These are phyloP conservation scores for Drosophila cracens DNA, from an alignment of 2,888 invertebrate genomes.

Conservation along the genomic window DNA sequence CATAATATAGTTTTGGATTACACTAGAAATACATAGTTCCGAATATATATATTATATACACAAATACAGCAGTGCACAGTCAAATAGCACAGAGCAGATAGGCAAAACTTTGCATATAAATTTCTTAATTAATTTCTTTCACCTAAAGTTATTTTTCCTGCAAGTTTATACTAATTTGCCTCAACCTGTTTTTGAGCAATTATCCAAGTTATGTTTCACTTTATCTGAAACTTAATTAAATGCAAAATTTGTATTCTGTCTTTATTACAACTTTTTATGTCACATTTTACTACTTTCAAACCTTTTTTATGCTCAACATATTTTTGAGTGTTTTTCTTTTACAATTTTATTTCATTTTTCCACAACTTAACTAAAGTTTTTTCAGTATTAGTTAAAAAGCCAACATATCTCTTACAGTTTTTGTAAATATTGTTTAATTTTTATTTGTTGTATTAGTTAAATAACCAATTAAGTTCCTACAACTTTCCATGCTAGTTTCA, in stretches of 20 bases:
- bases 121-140: neutral
- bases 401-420: too few relatives aligned
- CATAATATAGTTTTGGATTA: slow-evolving; percentile 73
- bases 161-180: neutral
- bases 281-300: neutral
- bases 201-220: neutral
- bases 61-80: neutral
- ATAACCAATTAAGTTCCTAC: neutral
- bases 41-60: slow-evolving; percentile 4
- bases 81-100: neutral
- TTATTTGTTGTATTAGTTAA: neutral
- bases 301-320: neutral
- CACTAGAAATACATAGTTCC: slow-evolving; percentile 59
- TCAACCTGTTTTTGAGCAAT: neutral
- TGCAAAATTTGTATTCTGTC: neutral
- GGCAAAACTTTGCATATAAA: neutral
- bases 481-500: neutral
- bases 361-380: neutral
- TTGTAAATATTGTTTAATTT: neutral
- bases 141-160: neutral
- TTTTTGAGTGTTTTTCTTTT: neutral
- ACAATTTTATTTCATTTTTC: too few relatives aligned
- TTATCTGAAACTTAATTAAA: neutral
- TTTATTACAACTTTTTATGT: neutral
- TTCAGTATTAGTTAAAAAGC: neutral